A percentile compares a stretch with the other conserved stretches of the same genome.
Evolutionary conservation across 2,888 invertebrate species (phyloP).

Genomic region (Ectropis crepuscularia): DNA sequence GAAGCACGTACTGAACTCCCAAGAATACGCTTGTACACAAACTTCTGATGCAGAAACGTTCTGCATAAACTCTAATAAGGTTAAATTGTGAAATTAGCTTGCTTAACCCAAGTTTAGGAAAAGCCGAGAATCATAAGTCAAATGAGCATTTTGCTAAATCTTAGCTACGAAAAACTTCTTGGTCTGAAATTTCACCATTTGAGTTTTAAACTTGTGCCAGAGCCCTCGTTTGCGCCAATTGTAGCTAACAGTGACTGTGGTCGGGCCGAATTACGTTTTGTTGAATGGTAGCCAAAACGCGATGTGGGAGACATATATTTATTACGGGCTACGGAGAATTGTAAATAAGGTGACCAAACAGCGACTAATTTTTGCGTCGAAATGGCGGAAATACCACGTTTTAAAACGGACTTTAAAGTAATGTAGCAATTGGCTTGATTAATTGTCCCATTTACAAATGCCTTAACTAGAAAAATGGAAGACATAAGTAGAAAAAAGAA

Average conservation of each 20-base stretch:
- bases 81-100: constrained; percentile 31
- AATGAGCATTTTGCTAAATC: constrained; percentile 41
- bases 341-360: neutral
- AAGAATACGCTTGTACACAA: constrained; percentile 35
- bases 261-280: constrained; percentile 53
- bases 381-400: too few species aligned
- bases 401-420: too few species aligned
- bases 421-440: too few species aligned
- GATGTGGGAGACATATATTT: constrained; percentile 1
- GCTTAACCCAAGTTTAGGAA: constrained; percentile 19
- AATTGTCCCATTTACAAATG: too few species aligned
- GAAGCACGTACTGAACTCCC: constrained; percentile 36
- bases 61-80: constrained; percentile 33
- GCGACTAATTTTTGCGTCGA: too few species aligned
- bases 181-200: constrained; percentile 50
- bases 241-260: constrained; percentile 50
- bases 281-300: constrained; percentile 42
- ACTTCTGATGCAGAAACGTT: constrained; percentile 36
- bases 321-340: neutral
- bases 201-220: constrained; percentile 53
- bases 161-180: constrained; percentile 51
- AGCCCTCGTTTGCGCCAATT: constrained; percentile 64
- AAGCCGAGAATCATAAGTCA: constrained; percentile 37
- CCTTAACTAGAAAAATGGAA: too few species aligned
- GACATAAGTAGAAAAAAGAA: too few species aligned